Conservation (phyloP, 1,140 invertebrate genomes). For the Tetramorium simillimum region DNA sequence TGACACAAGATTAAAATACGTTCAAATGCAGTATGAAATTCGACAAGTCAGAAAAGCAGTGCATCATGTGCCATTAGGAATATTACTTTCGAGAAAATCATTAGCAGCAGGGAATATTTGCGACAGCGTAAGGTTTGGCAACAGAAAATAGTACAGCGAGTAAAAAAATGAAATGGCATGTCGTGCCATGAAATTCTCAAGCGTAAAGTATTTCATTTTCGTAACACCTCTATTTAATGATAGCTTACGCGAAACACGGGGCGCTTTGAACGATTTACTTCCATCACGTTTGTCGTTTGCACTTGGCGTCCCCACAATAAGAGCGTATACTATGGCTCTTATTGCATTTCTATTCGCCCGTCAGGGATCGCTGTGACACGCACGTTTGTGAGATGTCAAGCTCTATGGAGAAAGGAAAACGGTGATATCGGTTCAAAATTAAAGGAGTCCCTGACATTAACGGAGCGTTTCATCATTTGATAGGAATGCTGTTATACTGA, state of each 20-base stretch:
- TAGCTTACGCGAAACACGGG: not conserved
- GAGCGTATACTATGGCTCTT: not conserved
- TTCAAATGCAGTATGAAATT: not conserved
- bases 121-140: not conserved
- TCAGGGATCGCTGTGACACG: not conserved
- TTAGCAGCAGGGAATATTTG: not conserved
- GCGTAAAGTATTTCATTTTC: not conserved
- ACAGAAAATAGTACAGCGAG: not conserved
- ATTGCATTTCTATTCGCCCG: not conserved
- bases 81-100: not conserved
- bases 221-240: not conserved
- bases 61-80: not conserved
- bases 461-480: not conserved
- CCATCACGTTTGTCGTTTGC: not conserved
- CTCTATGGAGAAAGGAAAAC: not conserved
- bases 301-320: not conserved
- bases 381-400: not conserved
- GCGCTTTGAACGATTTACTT: conserved; percentile 23
- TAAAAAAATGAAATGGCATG: not conserved
- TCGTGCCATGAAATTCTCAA: not conserved
- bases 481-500: not conserved
- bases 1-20: not conserved
- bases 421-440: not conserved
- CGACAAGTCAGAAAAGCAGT: not conserved
- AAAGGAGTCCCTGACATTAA: not conserved